A percentile compares a stretch with the other conserved stretches of the same genome.
These are phyloP conservation scores for Odontophorus gujanensis DNA, from an alignment of 2,113 vertebrate genomes.

Conservation along the genomic window DNA sequence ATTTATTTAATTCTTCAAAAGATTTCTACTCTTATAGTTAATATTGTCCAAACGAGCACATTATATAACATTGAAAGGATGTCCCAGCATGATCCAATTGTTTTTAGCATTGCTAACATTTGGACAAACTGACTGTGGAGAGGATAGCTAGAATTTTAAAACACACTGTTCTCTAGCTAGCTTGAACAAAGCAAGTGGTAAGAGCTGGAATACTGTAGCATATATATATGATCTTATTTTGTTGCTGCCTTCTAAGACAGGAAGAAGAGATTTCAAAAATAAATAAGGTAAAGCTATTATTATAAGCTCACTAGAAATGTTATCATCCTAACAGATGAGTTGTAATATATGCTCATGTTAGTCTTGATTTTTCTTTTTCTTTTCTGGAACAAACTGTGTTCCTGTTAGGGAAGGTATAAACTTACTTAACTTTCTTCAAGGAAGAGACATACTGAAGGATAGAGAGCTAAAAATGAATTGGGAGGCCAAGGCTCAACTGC, in stretches of 20 bases:
- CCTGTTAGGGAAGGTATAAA: neutral
- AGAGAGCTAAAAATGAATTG: neutral
- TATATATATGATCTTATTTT: neutral
- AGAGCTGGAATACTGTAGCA: neutral
- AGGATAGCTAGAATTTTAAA: neutral
- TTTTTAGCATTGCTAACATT: neutral
- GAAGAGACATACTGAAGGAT: neutral
- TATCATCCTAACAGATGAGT: neutral
- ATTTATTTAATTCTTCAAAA: neutral
- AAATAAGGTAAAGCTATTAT: neutral
- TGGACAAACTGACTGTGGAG: neutral
- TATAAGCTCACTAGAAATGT: neutral
- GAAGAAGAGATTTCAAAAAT: neutral
- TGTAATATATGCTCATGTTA: neutral
- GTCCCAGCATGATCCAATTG: neutral
- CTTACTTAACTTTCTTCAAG: neutral
- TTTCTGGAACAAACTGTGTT: neutral
- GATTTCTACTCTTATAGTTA: neutral
- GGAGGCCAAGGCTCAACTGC: neutral
- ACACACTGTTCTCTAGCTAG: neutral
- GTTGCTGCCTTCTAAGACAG: neutral
- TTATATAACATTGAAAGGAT: neutral
- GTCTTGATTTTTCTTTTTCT: neutral
- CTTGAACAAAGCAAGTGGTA: neutral
- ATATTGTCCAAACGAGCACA: neutral